Evolutionary conservation across 53 echinoderm and acorn worm species (phyloP).

Genomic region (Patiria pectinifera): DNA sequence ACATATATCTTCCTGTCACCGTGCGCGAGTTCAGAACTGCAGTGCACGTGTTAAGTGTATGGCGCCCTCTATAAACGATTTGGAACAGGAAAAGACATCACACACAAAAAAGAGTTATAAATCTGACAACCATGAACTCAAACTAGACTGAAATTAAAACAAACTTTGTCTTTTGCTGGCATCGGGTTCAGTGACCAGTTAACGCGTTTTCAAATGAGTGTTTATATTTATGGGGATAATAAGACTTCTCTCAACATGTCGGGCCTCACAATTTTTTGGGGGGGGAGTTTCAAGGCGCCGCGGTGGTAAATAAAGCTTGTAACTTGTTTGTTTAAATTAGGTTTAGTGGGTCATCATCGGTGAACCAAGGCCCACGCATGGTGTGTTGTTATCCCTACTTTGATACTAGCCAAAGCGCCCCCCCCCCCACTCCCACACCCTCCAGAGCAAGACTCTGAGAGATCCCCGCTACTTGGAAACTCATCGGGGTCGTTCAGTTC

Average conservation of each 20-base stretch:
- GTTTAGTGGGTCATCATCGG: slow-evolving; percentile 18
- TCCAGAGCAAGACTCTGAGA: not conserved
- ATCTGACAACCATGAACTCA: too few species aligned
- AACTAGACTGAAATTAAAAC: too few species aligned
- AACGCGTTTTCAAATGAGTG: not conserved
- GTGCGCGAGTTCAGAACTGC: too few species aligned
- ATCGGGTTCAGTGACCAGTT: not conserved
- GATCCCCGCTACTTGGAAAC: not conserved
- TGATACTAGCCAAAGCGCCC: not conserved
- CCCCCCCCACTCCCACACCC: not conserved
- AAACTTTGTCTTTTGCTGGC: too few species aligned
- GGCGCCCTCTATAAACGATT: too few species aligned
- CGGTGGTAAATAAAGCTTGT: not conserved
- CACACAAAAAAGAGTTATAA: too few species aligned
- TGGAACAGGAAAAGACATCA: too few species aligned
- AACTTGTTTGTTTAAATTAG: slow-evolving; percentile 13
- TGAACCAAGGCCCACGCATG: not conserved
- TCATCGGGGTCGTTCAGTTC: not conserved
- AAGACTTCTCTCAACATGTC: not conserved
- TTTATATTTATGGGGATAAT: not conserved
- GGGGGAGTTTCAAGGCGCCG: slow-evolving; percentile 17
- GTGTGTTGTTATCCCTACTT: not conserved
- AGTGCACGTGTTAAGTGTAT: too few species aligned
- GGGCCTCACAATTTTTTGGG: not conserved
- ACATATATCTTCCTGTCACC: too few species aligned